These are phyloP conservation scores for Rotaria macrura DNA, from an alignment of 2,888 invertebrate species.

Conservation along the genomic window DNA sequence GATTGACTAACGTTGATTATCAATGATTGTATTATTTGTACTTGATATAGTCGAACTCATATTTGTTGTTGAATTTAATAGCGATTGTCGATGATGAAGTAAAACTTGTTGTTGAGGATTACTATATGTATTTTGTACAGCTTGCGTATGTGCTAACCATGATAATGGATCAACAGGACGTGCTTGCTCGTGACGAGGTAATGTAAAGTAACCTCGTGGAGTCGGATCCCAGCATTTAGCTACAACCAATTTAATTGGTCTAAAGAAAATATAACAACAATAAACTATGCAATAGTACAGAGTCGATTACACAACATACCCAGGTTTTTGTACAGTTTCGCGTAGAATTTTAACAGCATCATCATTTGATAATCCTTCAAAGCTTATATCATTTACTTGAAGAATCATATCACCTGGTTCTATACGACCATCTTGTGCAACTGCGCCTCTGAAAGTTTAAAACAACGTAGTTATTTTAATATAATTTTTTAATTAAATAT, in stretches of 20 bases:
- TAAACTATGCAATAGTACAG: neutral
- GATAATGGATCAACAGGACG: constrained; percentile 97
- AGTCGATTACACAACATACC: constrained; percentile 51
- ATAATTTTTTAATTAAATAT: no score
- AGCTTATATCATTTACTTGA: constrained; percentile 97
- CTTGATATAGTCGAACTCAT: constrained; percentile 27
- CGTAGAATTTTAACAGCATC: constrained; percentile 90
- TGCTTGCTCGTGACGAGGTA: constrained; percentile 78
- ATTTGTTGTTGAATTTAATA: constrained; percentile 25
- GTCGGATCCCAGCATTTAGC: constrained; percentile 99
- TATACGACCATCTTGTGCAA: constrained; percentile 91
- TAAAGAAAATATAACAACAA: constrained; percentile 37
- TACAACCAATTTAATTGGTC: constrained; percentile 88
- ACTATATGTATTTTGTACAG: constrained; percentile 47
- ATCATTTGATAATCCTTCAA: constrained; percentile 98
- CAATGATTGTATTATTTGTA: constrained; percentile 16
- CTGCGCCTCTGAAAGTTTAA: constrained; percentile 67
- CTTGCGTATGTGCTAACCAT: constrained; percentile 97
- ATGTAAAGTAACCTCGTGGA: constrained; percentile 94
- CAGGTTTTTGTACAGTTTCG: constrained; percentile 95
- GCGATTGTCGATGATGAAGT: neutral
- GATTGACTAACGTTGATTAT: neutral
- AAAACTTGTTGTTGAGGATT: constrained; percentile 13
- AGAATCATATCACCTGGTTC: constrained; percentile 99
- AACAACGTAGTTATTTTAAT: neutral